Conservation (phyloP, 64 coral and sea anemone genomes). For the Pachyseris speciosa region DNA sequence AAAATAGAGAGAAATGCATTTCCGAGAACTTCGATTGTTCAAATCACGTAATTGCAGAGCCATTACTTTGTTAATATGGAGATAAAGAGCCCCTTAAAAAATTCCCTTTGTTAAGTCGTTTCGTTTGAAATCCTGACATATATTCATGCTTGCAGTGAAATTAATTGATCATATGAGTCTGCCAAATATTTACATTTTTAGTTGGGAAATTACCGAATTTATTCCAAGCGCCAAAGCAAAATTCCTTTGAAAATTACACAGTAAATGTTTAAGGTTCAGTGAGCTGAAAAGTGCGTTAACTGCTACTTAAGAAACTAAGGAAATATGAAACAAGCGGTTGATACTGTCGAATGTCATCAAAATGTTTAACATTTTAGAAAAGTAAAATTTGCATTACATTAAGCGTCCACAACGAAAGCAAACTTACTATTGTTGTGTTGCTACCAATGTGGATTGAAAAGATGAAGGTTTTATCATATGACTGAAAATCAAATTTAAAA, state of each 20-base stretch:
- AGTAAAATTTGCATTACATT: constrained; percentile 2
- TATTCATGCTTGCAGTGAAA: neutral
- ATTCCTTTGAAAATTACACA: neutral
- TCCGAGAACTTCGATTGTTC: too few species aligned
- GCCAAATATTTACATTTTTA: neutral
- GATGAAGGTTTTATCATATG: too few species aligned
- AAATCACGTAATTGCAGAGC: neutral
- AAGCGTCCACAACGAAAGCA: neutral
- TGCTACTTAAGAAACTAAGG: too few species aligned
- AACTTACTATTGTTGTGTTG: too few species aligned
- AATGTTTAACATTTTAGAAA: neutral
- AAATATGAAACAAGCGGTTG: neutral
- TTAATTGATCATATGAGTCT: neutral
- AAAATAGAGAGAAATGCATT: too few species aligned
- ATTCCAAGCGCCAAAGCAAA: neutral
- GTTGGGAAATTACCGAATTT: neutral
- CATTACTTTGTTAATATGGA: constrained; percentile 7
- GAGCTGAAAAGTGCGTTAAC: neutral
- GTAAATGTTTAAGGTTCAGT: neutral
- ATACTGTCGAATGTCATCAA: neutral
- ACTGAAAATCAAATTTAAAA: too few species aligned
- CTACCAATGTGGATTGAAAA: too few species aligned
- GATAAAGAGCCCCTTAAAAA: neutral
- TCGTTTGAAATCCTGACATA: neutral
- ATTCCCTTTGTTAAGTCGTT: neutral